These are phyloP conservation scores for Andrena minutula DNA, from an alignment of 2,888 invertebrate genomes.

Conservation along the genomic window DNA sequence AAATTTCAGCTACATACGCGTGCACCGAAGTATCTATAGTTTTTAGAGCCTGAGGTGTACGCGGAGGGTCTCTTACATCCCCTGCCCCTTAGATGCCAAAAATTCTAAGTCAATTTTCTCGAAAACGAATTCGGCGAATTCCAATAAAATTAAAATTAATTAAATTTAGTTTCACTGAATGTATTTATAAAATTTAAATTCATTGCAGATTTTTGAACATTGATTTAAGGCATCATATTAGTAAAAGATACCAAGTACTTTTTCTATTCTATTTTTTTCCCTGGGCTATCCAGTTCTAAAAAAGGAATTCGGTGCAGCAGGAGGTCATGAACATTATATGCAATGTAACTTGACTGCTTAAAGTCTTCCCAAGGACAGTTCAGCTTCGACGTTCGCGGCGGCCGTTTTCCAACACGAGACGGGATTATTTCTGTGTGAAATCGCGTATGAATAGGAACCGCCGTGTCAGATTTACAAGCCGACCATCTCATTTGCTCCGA, in stretches of 20 bases:
- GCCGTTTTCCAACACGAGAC: slow-evolving; percentile 47
- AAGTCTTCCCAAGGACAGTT: slow-evolving; percentile 30
- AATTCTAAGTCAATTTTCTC: too few species aligned
- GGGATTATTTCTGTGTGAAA: slow-evolving; percentile 63
- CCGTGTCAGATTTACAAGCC: slow-evolving; percentile 58
- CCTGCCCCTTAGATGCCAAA: too few species aligned
- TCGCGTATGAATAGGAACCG: slow-evolving; percentile 65
- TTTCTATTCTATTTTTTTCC: background rate
- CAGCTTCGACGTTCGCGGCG: slow-evolving; percentile 21
- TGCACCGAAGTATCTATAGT: too few species aligned
- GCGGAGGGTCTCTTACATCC: too few species aligned
- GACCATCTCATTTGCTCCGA: slow-evolving; percentile 63
- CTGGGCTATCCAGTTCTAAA: background rate
- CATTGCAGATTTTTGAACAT: too few species aligned
- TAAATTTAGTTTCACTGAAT: too few species aligned
- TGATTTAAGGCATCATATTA: too few species aligned
- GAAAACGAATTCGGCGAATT: too few species aligned
- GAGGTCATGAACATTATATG: background rate
- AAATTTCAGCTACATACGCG: too few species aligned
- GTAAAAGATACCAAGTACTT: background rate
- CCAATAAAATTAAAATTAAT: too few species aligned
- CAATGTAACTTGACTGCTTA: slow-evolving; percentile 20
- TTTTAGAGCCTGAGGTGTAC: too few species aligned
- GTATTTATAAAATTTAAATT: too few species aligned
- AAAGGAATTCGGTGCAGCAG: background rate